Evolutionary conservation across 2,797 vertebrate genomes (phyloP), one percentile per base, ranked within the genome.

Genomic region (Acanthiza pusilla): DNA sequence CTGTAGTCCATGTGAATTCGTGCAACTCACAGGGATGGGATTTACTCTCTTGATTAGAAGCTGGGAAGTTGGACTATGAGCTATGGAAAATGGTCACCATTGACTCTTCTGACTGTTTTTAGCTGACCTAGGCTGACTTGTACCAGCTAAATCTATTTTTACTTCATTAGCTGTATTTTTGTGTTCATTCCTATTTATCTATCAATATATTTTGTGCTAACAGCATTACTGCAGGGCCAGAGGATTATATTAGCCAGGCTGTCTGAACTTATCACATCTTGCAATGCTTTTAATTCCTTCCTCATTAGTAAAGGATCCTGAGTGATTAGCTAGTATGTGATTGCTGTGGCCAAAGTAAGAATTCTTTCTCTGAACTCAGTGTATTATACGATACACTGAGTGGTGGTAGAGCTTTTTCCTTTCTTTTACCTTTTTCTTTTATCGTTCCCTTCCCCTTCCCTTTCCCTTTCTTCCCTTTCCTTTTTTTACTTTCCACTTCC

Each of bases 231-330:
- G 57, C 38, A 79, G 79, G 36, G 57, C 51, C 47, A 51, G 36
- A 47, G 77, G 53, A 94, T 94, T 94, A 61, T 79, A 36, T 82
- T 89, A 57, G 81, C 57, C 66, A 88, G 75, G 79, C 75, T 89
- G 58, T 87, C 71, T 80, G 83, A 94, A 78, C 57, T 80, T 29
- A 67, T 83, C 75, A 51, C 22, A 5, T 83, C 82, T 71, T 92
- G 30, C 57, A 66, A 9, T 54, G 83, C 60, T 92, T 96, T 74
- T 81, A 95, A 90, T 85, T 89, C 57, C 42, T 85, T 95, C 62
- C 84, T 96, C 54, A 61, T 86, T 89, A 76, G 55, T 42, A 71
- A 72, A 78, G 76, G 54, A 91, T 78, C 54, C 48, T 63, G 61
- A 89, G 65, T 74, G 57, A 94, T 94, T 95, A 87, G 40, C 62